Conservation (phyloP, 2,888 invertebrate genomes). For the Allophyes oxyacanthae region DNA sequence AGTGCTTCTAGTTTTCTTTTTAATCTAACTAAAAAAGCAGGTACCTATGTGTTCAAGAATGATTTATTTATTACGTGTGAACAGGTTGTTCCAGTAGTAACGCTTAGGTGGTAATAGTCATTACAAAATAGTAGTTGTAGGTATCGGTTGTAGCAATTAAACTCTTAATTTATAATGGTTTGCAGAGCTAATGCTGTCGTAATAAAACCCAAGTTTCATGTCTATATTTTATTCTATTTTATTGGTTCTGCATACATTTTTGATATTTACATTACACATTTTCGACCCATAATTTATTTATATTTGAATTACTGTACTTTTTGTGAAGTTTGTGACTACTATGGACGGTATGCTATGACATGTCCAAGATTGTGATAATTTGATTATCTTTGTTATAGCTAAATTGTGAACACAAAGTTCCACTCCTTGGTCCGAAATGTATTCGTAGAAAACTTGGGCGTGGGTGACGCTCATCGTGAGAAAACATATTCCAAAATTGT, state of each 20-base stretch:
- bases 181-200: constrained; percentile 35
- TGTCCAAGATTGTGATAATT: constrained; percentile 69
- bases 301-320: constrained; percentile 11
- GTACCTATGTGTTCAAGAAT: not conserved
- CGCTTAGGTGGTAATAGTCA: constrained; percentile 35
- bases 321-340: constrained; percentile 2
- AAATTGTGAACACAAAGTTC: constrained; percentile 80
- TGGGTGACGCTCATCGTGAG: constrained; percentile 81
- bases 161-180: constrained; percentile 43
- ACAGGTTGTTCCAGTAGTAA: constrained; percentile 30
- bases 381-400: constrained; percentile 73
- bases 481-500: constrained; percentile 79
- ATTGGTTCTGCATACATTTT: constrained; percentile 33
- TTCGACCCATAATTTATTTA: constrained; percentile 26
- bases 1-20: too few species aligned
- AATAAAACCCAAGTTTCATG: constrained; percentile 45
- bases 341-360: constrained; percentile 54
- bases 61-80: constrained; percentile 23
- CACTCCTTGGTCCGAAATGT: constrained; percentile 78
- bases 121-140: constrained; percentile 37
- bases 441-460: constrained; percentile 83
- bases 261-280: constrained; percentile 40
- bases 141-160: constrained; percentile 42
- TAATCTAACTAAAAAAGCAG: too few species aligned
- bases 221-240: constrained; percentile 44